These are phyloP conservation scores for Drosophila subobscura DNA, from an alignment of 1,140 invertebrate genomes.

Conservation along the genomic window DNA sequence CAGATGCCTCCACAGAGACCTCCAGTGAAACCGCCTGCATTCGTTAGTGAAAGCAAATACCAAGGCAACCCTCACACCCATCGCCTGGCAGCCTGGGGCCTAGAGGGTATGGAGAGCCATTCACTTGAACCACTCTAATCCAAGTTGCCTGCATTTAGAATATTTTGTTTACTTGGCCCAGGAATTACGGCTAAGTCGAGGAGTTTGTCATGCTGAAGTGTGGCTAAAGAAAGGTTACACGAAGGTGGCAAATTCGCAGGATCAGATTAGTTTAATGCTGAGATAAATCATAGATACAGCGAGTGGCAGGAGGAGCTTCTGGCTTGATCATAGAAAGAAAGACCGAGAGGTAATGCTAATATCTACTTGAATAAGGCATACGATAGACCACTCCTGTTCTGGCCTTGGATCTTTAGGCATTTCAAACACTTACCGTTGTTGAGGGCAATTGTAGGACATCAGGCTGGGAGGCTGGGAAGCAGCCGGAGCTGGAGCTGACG, in stretches of 20 bases:
- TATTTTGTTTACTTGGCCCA: constrained; percentile 22
- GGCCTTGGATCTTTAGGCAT: not conserved
- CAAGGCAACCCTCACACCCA: constrained; percentile 3
- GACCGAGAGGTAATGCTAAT: no score
- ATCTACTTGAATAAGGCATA: not conserved
- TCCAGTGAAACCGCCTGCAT: constrained; percentile 51
- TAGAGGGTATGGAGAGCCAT: not conserved
- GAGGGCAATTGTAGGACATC: constrained; percentile 77
- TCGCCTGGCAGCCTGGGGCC: not conserved
- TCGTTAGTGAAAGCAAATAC: constrained; percentile 79
- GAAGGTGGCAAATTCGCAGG: not conserved
- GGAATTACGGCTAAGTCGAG: not conserved
- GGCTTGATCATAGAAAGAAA: no score
- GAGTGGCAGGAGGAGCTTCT: no score
- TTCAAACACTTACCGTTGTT: constrained; percentile 45
- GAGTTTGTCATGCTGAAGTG: not conserved
- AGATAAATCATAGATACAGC: no score
- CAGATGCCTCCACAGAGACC: constrained; percentile 22
- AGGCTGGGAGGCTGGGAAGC: constrained; percentile 14
- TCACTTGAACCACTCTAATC: constrained; percentile 1
- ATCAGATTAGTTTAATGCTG: not conserved
- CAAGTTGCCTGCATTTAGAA: constrained; percentile 46
- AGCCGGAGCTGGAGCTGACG: not conserved
- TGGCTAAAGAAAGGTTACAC: not conserved
- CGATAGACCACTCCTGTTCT: not conserved